Percentiles rank a stretch among this genome's conserved stretches.
phyloP scores from a whole-genome alignment of 1,140 invertebrate species.

The Semibalanus balanoides region DNA sequence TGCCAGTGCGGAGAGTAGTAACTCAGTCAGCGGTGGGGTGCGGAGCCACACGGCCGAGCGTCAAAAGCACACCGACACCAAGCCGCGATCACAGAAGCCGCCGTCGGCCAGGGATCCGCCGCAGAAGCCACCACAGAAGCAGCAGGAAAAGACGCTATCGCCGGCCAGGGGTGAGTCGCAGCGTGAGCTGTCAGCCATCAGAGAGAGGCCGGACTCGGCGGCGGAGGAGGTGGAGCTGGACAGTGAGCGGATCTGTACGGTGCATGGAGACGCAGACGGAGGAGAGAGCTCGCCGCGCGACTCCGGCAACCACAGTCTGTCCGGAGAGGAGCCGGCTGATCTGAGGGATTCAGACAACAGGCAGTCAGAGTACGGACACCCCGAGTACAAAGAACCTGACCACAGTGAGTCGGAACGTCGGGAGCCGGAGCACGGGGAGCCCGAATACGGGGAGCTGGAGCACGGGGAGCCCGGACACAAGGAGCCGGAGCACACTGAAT shows the following conservation, averaged over 20 bases:
- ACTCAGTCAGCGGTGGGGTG: too few species aligned
- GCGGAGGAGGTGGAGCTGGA: too few species aligned
- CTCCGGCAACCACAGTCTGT: background rate
- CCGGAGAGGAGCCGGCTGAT: background rate
- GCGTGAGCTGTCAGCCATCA: background rate
- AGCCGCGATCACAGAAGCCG: background rate
- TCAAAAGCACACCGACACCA: background rate
- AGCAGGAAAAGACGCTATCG: too few species aligned
- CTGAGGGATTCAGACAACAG: background rate
- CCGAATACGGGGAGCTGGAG: background rate
- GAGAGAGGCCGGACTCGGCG: background rate
- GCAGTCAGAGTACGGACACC: background rate
- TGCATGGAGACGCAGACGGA: background rate
- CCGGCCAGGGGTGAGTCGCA: background rate
- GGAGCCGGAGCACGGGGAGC: background rate
- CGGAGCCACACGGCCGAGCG: background rate
- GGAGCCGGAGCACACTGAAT: too few species aligned
- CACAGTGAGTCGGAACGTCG: too few species aligned
- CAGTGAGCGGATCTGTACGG: too few species aligned
- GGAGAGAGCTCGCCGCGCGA: background rate
- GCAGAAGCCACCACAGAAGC: too few species aligned
- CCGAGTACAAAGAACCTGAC: background rate
- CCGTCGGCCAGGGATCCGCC: background rate
- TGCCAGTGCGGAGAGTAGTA: background rate
- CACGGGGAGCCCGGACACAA: background rate